A percentile compares a stretch with the other conserved stretches of the same genome.
These are phyloP conservation scores for Branchipolynoe longqiensis DNA, from an alignment of 2,888 invertebrate genomes.

Conservation along the genomic window DNA sequence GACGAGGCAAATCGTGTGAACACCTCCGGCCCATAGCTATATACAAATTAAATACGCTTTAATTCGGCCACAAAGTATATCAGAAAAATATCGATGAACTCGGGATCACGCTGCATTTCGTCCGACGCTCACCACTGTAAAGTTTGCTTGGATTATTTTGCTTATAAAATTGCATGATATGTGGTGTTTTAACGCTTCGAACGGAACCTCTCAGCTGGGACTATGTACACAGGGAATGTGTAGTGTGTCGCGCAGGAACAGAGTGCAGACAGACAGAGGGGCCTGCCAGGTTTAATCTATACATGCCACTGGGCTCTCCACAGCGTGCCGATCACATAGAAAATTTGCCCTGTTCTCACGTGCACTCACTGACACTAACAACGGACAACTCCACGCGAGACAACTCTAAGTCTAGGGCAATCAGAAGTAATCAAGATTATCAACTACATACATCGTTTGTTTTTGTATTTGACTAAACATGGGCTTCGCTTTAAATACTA, in stretches of 20 bases:
- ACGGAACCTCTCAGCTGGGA: too few relatives aligned
- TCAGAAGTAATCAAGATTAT: background rate
- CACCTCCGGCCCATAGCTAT: background rate
- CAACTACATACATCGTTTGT: background rate
- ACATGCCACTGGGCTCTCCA: background rate
- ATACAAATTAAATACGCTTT: background rate
- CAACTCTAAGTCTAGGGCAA: background rate
- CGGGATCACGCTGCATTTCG: background rate
- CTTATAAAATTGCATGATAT: slow-evolving; percentile 41
- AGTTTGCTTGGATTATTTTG: background rate
- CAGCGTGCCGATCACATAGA: background rate
- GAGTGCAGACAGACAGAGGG: too few relatives aligned
- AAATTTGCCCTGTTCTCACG: too few relatives aligned
- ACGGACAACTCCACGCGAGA: background rate
- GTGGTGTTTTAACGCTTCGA: too few relatives aligned
- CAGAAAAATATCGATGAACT: background rate
- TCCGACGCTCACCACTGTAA: background rate
- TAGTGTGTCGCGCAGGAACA: too few relatives aligned
- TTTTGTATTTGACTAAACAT: too few relatives aligned
- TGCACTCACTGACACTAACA: background rate
- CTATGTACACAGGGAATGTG: background rate
- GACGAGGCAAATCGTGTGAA: too few relatives aligned
- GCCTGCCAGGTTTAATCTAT: too few relatives aligned
- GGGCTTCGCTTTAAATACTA: too few relatives aligned
- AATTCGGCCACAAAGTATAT: background rate